phyloP scores from a whole-genome alignment of 2,888 invertebrate species.

The Nezara viridula region DNA sequence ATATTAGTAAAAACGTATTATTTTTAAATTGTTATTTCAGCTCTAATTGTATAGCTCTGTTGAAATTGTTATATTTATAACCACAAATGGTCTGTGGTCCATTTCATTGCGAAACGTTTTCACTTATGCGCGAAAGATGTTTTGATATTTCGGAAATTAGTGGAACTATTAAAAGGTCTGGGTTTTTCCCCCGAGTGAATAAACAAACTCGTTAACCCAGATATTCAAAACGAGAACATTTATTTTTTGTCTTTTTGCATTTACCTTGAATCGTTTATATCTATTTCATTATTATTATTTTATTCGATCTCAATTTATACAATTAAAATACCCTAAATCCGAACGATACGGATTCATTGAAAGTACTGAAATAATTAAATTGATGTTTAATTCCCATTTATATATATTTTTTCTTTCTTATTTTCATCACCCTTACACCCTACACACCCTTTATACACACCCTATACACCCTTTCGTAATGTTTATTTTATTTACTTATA shows the following conservation, averaged over 20 bases:
- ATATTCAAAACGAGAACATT: background rate
- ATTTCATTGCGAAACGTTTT: background rate
- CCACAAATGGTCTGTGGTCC: background rate
- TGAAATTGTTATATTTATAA: background rate
- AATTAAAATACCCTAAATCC: no score
- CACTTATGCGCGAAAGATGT: background rate
- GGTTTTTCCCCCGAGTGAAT: background rate
- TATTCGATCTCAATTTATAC: background rate
- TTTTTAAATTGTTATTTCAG: no score
- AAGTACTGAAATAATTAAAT: no score
- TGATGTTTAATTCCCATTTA: no score
- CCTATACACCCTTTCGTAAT: no score
- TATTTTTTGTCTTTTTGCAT: background rate
- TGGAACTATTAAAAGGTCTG: background rate
- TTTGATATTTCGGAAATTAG: background rate
- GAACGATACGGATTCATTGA: no score
- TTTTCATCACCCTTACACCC: no score
- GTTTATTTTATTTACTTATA: no score
- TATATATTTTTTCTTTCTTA: no score
- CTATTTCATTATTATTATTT: background rate
- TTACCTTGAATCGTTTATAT: background rate
- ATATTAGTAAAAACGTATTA: no score
- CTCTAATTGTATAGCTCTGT: background rate
- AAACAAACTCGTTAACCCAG: conserved; percentile 18
- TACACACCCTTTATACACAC: no score